phyloP scores from a whole-genome alignment of 2,113 vertebrate species.

The Hiodon tergisus region DNA sequence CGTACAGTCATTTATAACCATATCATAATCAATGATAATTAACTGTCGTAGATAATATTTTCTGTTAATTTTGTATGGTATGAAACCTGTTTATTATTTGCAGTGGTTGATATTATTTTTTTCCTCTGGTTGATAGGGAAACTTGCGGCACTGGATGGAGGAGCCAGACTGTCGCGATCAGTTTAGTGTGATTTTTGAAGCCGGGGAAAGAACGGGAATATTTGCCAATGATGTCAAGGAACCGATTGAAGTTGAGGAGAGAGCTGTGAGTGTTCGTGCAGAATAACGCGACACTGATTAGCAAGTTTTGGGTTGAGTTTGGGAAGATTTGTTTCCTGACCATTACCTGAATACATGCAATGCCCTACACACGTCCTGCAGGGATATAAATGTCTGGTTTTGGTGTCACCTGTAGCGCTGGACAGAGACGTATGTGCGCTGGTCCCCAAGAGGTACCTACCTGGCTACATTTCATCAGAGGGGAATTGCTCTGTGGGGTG shows the following conservation, averaged over 20 bases:
- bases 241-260: constrained; percentile 81
- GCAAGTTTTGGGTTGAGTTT: too few species aligned
- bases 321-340: too few species aligned
- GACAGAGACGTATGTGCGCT: constrained; percentile 96
- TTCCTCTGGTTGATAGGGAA: constrained; percentile 64
- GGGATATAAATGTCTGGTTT: not conserved
- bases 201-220: constrained; percentile 89
- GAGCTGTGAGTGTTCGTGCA: constrained; percentile 70
- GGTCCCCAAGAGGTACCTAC: constrained; percentile 96
- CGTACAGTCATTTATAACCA: too few species aligned
- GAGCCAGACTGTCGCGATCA: constrained; percentile 94
- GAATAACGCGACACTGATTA: too few species aligned
- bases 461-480: constrained; percentile 93
- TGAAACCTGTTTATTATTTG: not conserved
- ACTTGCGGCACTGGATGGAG: constrained; percentile 92
- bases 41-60: too few species aligned
- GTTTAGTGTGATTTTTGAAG: constrained; percentile 97
- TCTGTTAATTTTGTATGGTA: too few species aligned
- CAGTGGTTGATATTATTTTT: not conserved
- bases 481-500: constrained; percentile 94
- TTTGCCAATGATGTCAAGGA: constrained; percentile 92
- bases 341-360: too few species aligned
- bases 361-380: not conserved
- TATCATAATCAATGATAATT: too few species aligned
- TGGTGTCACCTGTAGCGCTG: constrained; percentile 68